These are phyloP conservation scores for Ptiloglossa arizonensis DNA, from an alignment of 1,140 invertebrate species.

Conservation along the genomic window DNA sequence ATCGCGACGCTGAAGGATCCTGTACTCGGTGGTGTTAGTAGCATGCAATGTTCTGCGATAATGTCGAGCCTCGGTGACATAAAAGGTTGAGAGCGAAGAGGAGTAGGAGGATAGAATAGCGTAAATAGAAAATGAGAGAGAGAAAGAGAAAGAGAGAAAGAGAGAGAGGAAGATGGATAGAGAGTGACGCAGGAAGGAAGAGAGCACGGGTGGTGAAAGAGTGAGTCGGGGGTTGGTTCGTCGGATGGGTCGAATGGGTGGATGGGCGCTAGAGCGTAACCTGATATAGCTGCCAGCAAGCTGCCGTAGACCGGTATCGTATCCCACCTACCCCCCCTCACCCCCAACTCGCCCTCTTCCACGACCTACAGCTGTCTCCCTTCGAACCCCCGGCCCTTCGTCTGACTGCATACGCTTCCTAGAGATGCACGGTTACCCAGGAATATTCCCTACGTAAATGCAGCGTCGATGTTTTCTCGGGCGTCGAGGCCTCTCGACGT, in stretches of 20 bases:
- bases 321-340: slow-evolving; percentile 18
- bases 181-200: background rate
- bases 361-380: slow-evolving; percentile 25
- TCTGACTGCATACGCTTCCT: slow-evolving; percentile 47
- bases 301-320: slow-evolving; percentile 65
- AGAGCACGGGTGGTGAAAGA: slow-evolving; percentile 19
- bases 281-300: slow-evolving; percentile 70
- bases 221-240: slow-evolving; percentile 12
- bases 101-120: slow-evolving; percentile 5
- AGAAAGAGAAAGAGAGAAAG: background rate
- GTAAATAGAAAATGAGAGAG: slow-evolving; percentile 25
- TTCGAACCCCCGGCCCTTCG: slow-evolving; percentile 17
- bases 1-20: slow-evolving; percentile 46
- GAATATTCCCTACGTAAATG: slow-evolving; percentile 67
- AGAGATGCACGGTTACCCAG: slow-evolving; percentile 61
- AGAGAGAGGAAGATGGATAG: background rate
- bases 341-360: background rate
- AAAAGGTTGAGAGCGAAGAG: slow-evolving; percentile 33
- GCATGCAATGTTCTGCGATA: slow-evolving; percentile 55
- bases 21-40: slow-evolving; percentile 36
- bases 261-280: slow-evolving; percentile 72
- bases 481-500: slow-evolving; percentile 52
- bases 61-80: slow-evolving; percentile 56
- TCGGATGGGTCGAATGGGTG: slow-evolving; percentile 49
- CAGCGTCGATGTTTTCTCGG: slow-evolving; percentile 65